Evolutionary conservation across 92 coral and sea anemone species (phyloP).

Genomic region (Porites divaricata): DNA sequence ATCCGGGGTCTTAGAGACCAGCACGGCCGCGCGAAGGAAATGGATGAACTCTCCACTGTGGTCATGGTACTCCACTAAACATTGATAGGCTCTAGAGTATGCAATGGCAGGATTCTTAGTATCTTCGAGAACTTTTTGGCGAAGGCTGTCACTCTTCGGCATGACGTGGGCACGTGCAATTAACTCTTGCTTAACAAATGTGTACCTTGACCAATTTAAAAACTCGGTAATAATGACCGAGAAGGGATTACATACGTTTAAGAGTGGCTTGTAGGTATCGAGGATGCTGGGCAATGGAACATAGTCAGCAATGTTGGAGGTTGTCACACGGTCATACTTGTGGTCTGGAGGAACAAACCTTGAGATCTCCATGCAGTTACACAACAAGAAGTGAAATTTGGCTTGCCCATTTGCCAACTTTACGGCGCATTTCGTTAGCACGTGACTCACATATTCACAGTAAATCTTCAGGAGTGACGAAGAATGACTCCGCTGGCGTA

Average conservation of each 20-base stretch:
- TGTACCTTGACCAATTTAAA: slow-evolving; percentile 34
- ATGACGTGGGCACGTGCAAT: background rate
- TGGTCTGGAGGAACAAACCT: slow-evolving; percentile 43
- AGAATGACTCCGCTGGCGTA: slow-evolving; percentile 26
- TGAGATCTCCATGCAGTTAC: slow-evolving; percentile 64
- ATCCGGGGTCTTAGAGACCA: slow-evolving; percentile 12
- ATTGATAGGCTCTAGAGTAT: slow-evolving; percentile 9
- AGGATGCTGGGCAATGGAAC: slow-evolving; percentile 53
- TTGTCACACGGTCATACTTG: slow-evolving; percentile 65
- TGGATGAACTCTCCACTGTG: slow-evolving; percentile 49
- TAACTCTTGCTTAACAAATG: background rate
- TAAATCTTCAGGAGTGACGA: slow-evolving; percentile 63
- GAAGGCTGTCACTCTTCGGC: slow-evolving; percentile 15
- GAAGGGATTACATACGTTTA: slow-evolving; percentile 40
- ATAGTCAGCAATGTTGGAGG: slow-evolving; percentile 68
- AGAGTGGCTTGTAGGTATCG: slow-evolving; percentile 38
- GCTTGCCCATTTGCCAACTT: slow-evolving; percentile 48
- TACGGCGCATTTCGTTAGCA: slow-evolving; percentile 37
- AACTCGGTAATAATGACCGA: slow-evolving; percentile 70
- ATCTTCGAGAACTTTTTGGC: slow-evolving; percentile 49
- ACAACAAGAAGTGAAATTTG: slow-evolving; percentile 52
- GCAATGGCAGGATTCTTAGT: slow-evolving; percentile 54
- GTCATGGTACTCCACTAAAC: slow-evolving; percentile 58
- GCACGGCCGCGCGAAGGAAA: slow-evolving; percentile 67
- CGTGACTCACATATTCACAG: slow-evolving; percentile 61